Base-by-base conservation (phyloP, 2,888 invertebrate genomes). In the Nematopogon swammerdamellus region DNA sequence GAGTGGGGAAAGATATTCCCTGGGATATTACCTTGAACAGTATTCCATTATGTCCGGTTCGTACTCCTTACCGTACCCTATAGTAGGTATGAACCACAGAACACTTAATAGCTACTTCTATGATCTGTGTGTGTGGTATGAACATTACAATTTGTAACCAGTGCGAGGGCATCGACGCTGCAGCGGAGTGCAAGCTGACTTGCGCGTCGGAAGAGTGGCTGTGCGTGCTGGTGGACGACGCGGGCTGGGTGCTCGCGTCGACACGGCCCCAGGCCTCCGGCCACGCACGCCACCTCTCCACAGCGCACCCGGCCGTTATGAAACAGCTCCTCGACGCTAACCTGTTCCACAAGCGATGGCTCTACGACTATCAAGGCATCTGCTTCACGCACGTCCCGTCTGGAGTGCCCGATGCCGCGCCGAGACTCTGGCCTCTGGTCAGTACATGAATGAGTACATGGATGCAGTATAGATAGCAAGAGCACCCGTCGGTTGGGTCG, bases 351-450 rank as follows among this genome's bases (percentile, higher is more conserved):
- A 55, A 74, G 3, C 67, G 69, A 56, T 71, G 73, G 72, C 59
- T 77, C 18, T 74, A 79, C 47, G 77, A 79, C 52, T 79, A 79
- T 51, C 77, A 79, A 49, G 70, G 63, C 0, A 71, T 77, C 1
- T 79, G 77, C 57, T 77, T 79, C 48, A 64, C 68, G 1, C 60
- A 59, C 0, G 55, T 58, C 49, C 56, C 63, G 4, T 6, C 4
- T 25, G 61, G 60, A 30, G 60, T 60, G 18, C 8, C 4, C 8
- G 8, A 14, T 14, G 4, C 36, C 3, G 36, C 36, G 36, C 14
- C 36, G 11, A 4, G 14, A 4, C 4, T 14, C 11, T 8, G 11
- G 8, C 36, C 36, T 8, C 8, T 14, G 36, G 36, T 36, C 3
- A 14, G 36, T 36, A 25, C n/a, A n/a, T n/a, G n/a, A n/a, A n/a